Percentiles rank a stretch among this genome's conserved stretches.
phyloP scores from a whole-genome alignment of 92 coral and sea anemone species.

The Epizoanthus rinbou region DNA sequence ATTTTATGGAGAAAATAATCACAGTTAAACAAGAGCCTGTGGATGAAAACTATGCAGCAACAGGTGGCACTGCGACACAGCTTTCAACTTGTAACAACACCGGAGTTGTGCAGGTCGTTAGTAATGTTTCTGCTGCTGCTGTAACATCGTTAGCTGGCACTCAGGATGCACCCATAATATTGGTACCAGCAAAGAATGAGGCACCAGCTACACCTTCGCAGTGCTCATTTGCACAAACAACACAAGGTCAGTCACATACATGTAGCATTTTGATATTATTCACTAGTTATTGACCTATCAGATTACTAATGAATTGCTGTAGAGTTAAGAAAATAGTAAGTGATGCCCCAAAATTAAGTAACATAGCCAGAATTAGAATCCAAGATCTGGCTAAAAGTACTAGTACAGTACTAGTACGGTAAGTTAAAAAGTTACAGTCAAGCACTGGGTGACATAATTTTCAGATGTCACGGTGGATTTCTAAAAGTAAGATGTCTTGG shows the following conservation, averaged over 20 bases:
- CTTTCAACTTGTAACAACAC: neutral
- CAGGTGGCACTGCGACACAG: slow-evolving; percentile 42
- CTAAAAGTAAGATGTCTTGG: too few relatives aligned
- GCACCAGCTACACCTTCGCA: slow-evolving; percentile 30
- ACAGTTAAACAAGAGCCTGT: slow-evolving; percentile 91
- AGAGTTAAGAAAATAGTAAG: too few relatives aligned
- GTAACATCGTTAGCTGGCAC: neutral
- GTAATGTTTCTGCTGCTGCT: slow-evolving; percentile 10
- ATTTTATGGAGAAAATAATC: slow-evolving; percentile 92
- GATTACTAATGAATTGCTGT: too few relatives aligned
- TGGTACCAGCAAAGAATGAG: slow-evolving; percentile 43
- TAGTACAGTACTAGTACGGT: too few relatives aligned
- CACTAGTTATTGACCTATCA: too few relatives aligned
- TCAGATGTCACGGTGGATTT: too few relatives aligned
- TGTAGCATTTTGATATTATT: neutral
- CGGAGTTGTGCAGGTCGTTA: slow-evolving; percentile 35
- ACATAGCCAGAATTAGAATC: too few relatives aligned
- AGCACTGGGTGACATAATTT: too few relatives aligned
- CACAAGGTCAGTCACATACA: slow-evolving; percentile 21
- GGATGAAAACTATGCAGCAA: slow-evolving; percentile 62
- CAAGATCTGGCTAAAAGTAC: too few relatives aligned
- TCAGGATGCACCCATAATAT: slow-evolving; percentile 33
- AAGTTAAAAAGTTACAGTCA: too few relatives aligned
- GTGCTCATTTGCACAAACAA: slow-evolving; percentile 32
- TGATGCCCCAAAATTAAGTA: too few relatives aligned